phyloP scores from a whole-genome alignment of 2,888 invertebrate genomes.

The Diplolepis rosae region DNA sequence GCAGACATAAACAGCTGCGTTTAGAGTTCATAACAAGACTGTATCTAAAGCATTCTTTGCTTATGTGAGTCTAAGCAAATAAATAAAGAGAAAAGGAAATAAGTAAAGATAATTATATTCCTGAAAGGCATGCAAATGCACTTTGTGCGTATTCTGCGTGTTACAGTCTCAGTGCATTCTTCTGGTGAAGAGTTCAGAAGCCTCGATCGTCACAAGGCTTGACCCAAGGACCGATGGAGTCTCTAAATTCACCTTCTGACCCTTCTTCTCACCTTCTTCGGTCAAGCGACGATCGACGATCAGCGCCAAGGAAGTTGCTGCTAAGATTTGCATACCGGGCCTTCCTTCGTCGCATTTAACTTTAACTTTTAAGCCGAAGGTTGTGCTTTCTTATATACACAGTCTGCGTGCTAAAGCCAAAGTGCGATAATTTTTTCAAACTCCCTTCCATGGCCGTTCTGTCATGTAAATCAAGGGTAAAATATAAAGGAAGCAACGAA shows the following conservation, averaged over 20 bases:
- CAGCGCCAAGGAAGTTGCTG: constrained; percentile 14
- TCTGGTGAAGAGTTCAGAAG: constrained; percentile 8
- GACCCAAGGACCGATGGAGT: constrained; percentile 9
- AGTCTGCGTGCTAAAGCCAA: not conserved
- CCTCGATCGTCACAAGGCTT: not conserved
- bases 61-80: constrained; percentile 16
- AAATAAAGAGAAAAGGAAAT: constrained; percentile 27
- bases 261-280: constrained; percentile 31
- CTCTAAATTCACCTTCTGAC: constrained; percentile 32
- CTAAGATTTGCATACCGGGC: constrained; percentile 21
- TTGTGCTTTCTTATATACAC: not conserved
- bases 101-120: constrained; percentile 28
- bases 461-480: constrained; percentile 21
- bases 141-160: constrained; percentile 19
- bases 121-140: constrained; percentile 28
- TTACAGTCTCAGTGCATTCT: constrained; percentile 19
- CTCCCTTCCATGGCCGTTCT: not conserved
- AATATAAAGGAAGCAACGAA: constrained; percentile 5
- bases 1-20: constrained; percentile 5
- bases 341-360: not conserved
- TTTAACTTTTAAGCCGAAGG: not conserved
- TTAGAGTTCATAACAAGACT: constrained; percentile 2
- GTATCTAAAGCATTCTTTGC: not conserved
- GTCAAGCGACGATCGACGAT: not conserved
- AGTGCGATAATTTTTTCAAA: not conserved